These are phyloP conservation scores for Drosophila truncata DNA, from an alignment of 1,140 invertebrate genomes.

Conservation along the genomic window DNA sequence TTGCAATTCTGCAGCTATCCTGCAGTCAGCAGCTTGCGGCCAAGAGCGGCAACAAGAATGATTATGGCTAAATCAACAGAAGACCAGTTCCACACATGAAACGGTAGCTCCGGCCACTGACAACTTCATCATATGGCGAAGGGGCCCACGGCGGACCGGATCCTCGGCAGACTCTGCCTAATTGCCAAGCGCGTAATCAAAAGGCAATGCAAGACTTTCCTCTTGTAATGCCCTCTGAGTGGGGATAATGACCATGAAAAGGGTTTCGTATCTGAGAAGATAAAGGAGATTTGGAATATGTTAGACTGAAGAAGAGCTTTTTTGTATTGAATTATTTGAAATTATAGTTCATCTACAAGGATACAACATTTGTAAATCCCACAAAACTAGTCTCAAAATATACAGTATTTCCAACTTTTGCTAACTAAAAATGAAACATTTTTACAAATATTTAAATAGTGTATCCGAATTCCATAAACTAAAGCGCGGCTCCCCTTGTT, in stretches of 20 bases:
- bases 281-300: not conserved
- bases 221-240: constrained; percentile 11
- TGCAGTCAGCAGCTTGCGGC: constrained; percentile 33
- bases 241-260: not conserved
- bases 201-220: constrained; percentile 55
- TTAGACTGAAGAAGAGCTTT: no score
- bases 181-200: constrained; percentile 79
- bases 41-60: constrained; percentile 45
- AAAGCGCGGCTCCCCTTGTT: constrained; percentile 44
- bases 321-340: no score
- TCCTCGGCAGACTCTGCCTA: constrained; percentile 39
- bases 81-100: constrained; percentile 51
- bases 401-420: not conserved
- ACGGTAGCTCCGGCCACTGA: constrained; percentile 75
- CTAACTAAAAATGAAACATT: not conserved
- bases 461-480: constrained; percentile 3
- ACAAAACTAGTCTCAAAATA: not conserved
- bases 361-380: no score
- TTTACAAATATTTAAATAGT: not conserved
- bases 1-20: constrained; percentile 37
- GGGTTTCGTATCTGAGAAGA: not conserved
- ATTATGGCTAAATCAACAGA: constrained; percentile 66
- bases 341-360: not conserved
- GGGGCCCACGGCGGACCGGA: not conserved
- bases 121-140: constrained; percentile 77